Conservation (phyloP, 1,140 invertebrate species). For the Zaprionus lachaisei region DNA sequence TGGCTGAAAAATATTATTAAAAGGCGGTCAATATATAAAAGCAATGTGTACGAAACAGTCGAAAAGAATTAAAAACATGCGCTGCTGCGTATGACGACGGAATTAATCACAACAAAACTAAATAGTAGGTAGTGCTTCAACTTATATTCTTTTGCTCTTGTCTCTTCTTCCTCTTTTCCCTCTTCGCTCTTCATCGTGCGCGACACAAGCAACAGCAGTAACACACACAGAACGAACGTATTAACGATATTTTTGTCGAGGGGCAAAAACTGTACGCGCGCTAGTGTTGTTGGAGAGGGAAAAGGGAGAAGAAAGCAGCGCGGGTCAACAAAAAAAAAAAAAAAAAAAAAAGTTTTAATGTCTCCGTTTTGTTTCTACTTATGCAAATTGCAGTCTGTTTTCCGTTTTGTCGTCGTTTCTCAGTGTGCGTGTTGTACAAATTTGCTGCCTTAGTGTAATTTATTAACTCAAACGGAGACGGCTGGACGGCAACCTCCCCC, state of each 20-base stretch:
- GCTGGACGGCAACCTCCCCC: constrained; percentile 25
- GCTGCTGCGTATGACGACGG: constrained; percentile 58
- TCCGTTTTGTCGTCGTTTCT: constrained; percentile 27
- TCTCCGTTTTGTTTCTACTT: constrained; percentile 57
- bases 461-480: constrained; percentile 32
- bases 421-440: constrained; percentile 41
- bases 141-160: constrained; percentile 54
- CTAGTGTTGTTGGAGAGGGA: constrained; percentile 9
- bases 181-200: constrained; percentile 47
- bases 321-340: constrained; percentile 27
- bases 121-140: constrained; percentile 44
- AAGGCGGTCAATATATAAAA: constrained; percentile 36
- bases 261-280: constrained; percentile 75
- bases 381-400: constrained; percentile 70
- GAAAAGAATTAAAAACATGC: constrained; percentile 53
- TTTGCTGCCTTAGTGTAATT: constrained; percentile 49
- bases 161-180: constrained; percentile 63
- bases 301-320: constrained; percentile 18
- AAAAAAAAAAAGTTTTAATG: constrained; percentile 44
- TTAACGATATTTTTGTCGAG: constrained; percentile 70
- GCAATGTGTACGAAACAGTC: constrained; percentile 56
- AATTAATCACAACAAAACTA: constrained; percentile 22
- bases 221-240: constrained; percentile 56
- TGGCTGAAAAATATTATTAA: constrained; percentile 47
- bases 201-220: constrained; percentile 56